phyloP scores from a whole-genome alignment of 2,888 invertebrate species.

The Dryocosmus kuriphilus region DNA sequence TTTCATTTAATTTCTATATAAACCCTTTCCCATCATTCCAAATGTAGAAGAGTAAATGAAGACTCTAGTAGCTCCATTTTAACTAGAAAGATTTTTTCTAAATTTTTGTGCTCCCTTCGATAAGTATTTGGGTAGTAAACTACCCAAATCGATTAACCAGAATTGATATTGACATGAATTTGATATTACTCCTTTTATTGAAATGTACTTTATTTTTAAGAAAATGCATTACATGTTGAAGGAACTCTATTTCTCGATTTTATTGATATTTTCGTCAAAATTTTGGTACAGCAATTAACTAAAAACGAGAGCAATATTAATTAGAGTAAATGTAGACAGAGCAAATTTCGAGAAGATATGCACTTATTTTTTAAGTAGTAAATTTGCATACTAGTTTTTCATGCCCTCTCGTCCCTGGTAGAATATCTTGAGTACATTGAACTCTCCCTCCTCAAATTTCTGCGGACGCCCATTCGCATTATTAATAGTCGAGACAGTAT shows the following conservation, averaged over 20 bases:
- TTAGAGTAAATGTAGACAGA: neutral
- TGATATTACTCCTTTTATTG: too few species aligned
- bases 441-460: constrained; percentile 34
- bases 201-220: too few species aligned
- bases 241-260: neutral
- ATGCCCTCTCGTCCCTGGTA: constrained; percentile 28
- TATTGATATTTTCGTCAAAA: neutral
- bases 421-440: constrained; percentile 35
- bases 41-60: neutral
- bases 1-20: constrained; percentile 53
- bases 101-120: neutral
- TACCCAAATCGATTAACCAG: too few species aligned
- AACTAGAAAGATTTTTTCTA: neutral
- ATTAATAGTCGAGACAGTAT: constrained; percentile 26
- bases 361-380: constrained; percentile 16
- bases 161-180: too few species aligned
- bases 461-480: constrained; percentile 31
- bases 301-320: neutral
- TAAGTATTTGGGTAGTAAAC: too few species aligned
- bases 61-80: neutral
- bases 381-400: constrained; percentile 31
- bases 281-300: too few species aligned
- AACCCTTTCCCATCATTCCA: constrained; percentile 47
- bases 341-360: constrained; percentile 5
- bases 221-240: too few species aligned